Conservation (phyloP, 2,113 vertebrate genomes). For the Mastomys coucha region DNA sequence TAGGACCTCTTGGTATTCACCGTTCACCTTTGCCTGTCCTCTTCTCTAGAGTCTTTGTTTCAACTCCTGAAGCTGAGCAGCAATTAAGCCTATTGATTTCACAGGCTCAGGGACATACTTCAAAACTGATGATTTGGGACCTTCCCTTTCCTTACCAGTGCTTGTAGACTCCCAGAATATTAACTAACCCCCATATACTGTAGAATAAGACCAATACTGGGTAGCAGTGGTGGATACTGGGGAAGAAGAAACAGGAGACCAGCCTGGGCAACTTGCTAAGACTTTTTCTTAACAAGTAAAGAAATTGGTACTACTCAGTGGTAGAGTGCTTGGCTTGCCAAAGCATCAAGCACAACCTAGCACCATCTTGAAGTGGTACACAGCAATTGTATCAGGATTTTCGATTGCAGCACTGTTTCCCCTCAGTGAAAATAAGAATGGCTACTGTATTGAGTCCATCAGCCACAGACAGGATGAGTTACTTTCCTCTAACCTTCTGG, state of each 20-base stretch:
- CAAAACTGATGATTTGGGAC: not conserved
- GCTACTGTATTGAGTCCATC: not conserved
- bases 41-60: not conserved
- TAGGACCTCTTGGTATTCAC: not conserved
- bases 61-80: not conserved
- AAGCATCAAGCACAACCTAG: not conserved
- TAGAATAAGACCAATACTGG: not conserved
- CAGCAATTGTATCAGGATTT: conserved; percentile 22
- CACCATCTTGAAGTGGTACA: not conserved
- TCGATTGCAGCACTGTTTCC: not conserved
- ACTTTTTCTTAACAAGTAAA: not conserved
- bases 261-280: not conserved
- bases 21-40: not conserved
- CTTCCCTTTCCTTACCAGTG: conserved; percentile 14
- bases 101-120: not conserved
- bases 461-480: not conserved
- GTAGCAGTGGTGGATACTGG: not conserved
- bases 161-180: not conserved
- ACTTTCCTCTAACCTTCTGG: conserved; percentile 14
- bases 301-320: not conserved
- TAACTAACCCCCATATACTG: not conserved
- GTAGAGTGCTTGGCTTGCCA: not conserved
- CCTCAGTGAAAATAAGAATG: not conserved
- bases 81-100: not conserved
- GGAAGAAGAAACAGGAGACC: not conserved